A percentile compares a stretch with the other conserved stretches of the same genome.
Evolutionary conservation across 2,797 vertebrate species (phyloP).

Genomic region (Adrianichthys oophorus): DNA sequence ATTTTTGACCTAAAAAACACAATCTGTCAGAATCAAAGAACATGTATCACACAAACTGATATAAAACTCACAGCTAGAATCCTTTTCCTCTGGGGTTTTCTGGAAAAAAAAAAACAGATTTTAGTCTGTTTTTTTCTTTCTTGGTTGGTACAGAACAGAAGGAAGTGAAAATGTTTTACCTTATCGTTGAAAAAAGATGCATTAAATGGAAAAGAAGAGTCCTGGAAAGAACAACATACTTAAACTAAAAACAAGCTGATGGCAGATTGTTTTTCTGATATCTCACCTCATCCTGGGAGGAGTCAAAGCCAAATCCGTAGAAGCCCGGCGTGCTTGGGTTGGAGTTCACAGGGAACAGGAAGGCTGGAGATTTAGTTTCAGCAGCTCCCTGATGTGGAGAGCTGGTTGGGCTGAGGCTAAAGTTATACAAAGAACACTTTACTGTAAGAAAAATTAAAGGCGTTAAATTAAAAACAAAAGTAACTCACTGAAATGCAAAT

Average conservation of each 20-base stretch:
- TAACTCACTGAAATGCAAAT: conserved; percentile 70
- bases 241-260: conserved; percentile 5
- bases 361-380: conserved; percentile 67
- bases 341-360: conserved; percentile 70
- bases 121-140: conserved; percentile 1
- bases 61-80: conserved; percentile 58
- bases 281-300: conserved; percentile 68
- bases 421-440: conserved; percentile 5
- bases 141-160: background rate
- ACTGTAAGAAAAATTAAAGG: conserved; percentile 6
- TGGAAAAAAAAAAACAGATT: conserved; percentile 36
- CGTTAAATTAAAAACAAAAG: conserved; percentile 2
- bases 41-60: background rate
- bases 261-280: conserved; percentile 18
- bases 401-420: conserved; percentile 62
- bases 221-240: conserved; percentile 58
- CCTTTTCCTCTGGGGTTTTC: conserved; percentile 67
- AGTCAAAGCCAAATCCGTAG: conserved; percentile 73
- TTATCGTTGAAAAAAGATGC: conserved; percentile 74
- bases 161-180: conserved; percentile 50
- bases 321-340: conserved; percentile 62
- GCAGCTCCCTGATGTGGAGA: conserved; percentile 44
- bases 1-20: conserved; percentile 56
- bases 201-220: conserved; percentile 68
- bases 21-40: conserved; percentile 7